Base-by-base conservation (phyloP, 23 tunicate species). In the Clavelina lepadiformis region DNA sequence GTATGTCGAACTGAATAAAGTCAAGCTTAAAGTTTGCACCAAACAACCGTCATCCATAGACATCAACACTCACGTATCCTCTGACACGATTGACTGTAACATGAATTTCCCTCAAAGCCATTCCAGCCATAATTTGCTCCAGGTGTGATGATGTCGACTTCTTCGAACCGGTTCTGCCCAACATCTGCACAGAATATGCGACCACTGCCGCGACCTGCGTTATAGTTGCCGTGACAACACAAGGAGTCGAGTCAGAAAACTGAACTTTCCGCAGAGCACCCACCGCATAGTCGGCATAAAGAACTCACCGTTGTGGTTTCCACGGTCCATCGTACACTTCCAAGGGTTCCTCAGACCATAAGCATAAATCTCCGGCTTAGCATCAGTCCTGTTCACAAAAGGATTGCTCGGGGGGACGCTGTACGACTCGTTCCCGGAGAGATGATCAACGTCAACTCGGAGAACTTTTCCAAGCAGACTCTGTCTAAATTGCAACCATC, bases 61-160 rank as follows among this genome's bases (percentile, higher is more conserved):
- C 15, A 11, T 41, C 49, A 41, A 41, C 49, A 41, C 15, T 11
- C 76, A 71, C 27, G 35, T 55, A 18, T 11, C 33, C 33, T 32
- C 37, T 38, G n/a, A n/a, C n/a, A n/a, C n/a, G n/a, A n/a, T n/a
- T n/a, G n/a, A n/a, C 75, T 51, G 35, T 63, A 87, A 68, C 96
- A 80, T 1, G 52, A 31, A 34, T 68, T 60, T 1, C 96, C 96
- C 38, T 87, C 96, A 33, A 56, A 79, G 6, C 63, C 67, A 33
- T 82, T 74, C 96, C 96, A 87, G 0, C 96, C 96, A 68, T 87
- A 87, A 49, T 87, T 87, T 2, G 50, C 70, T 18, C 96, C 96
- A 0, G 35, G 73, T 21, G 31, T 52, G n/a, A 87, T 67, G 0
- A 87, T 79, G 50, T 87, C 96, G 31, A 87, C 63, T 45, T 87